Percentiles rank a stretch among this genome's conserved stretches.
phyloP scores from a whole-genome alignment of 2,888 invertebrate species.

The Troides oblongomaculatus region DNA sequence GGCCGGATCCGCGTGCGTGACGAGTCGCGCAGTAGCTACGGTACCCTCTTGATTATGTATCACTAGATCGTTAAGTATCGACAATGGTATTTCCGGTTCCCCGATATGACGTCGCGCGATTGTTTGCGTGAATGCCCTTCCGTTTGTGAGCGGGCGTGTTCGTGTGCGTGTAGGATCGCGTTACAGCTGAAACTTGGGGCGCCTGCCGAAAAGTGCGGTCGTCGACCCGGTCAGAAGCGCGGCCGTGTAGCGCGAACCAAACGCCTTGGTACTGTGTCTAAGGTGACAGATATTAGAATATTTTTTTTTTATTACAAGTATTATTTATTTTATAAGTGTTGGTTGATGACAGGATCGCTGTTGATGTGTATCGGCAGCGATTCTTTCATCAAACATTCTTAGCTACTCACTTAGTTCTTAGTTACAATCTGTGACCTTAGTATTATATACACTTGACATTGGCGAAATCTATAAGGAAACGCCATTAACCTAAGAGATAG shows the following conservation, averaged over 20 bases:
- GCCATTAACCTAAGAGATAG: too few species aligned
- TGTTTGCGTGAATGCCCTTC: conserved; percentile 28
- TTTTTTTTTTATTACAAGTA: too few species aligned
- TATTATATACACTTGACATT: too few species aligned
- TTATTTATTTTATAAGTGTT: too few species aligned
- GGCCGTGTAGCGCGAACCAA: conserved; percentile 55
- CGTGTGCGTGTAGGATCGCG: conserved; percentile 69
- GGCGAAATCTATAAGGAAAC: too few species aligned
- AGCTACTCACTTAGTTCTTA: too few species aligned
- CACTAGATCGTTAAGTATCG: conserved; percentile 46
- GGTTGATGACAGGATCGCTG: too few species aligned
- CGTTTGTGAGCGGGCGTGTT: conserved; percentile 32
- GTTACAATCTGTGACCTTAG: too few species aligned
- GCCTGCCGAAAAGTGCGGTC: conserved; percentile 78
- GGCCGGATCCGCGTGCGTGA: too few species aligned
- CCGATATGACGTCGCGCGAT: conserved; percentile 27
- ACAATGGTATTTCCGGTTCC: conserved; percentile 52
- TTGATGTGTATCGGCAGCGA: too few species aligned
- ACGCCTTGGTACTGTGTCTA: conserved; percentile 53
- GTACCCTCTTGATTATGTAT: conserved; percentile 38
- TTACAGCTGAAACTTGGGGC: conserved; percentile 78
- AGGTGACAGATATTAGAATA: conserved; percentile 12
- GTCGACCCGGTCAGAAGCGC: conserved; percentile 71
- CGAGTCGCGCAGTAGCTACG: conserved; percentile 25
- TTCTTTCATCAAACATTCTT: too few species aligned